Base-by-base conservation (phyloP, 2,888 invertebrate genomes). In the Phragmatobia fuliginosa region DNA sequence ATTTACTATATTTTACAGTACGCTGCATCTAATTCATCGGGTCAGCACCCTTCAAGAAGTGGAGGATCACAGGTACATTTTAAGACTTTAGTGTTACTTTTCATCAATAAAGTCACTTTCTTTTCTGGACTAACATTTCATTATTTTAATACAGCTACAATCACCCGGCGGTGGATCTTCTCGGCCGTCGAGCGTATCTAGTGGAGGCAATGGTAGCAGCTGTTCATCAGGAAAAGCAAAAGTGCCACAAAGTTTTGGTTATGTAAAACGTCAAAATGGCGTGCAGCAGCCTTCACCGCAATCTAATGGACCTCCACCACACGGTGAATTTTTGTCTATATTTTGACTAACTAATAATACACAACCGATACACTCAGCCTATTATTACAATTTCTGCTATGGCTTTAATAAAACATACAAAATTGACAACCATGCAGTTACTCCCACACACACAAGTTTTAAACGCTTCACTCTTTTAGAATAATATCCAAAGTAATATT, bases 211-310 rank as follows among this genome's bases (percentile, higher is more conserved):
- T 69, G 96, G 96, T 72, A 94, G 95, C 78, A 91, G 83, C 70
- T 95, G 96, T 84, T 95, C 96, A 11, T 95, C 96, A 32, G 91
- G 95, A 78, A 96, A 97, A 83, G 96, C 96, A 56, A 98, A 98
- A 90, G 97, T 97, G 21, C 98, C 98, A 14, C 97, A 98, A 83
- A 98, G 97, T 90, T 98, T 98, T 85, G 98, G 98, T 66, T 98
- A 98, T 89, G 97, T 98, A 62, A 98, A 98, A 88, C 96, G 98
- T 82, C 96, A 96, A 73, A 97, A 97, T 79, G 96, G 96, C 59
- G 94, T 94, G 11, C 95, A 96, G 69, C 95, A 96, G 71, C 95
- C 84, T 11, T 73, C 96, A 14, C 89, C 89, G 16, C 91, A 91
- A 65, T 82, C 93, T 0, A 90, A 92, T 67, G 94, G 93, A 62